Evolutionary conservation across 2,797 vertebrate species (phyloP).

Genomic region (Neomorphus geoffroyi): DNA sequence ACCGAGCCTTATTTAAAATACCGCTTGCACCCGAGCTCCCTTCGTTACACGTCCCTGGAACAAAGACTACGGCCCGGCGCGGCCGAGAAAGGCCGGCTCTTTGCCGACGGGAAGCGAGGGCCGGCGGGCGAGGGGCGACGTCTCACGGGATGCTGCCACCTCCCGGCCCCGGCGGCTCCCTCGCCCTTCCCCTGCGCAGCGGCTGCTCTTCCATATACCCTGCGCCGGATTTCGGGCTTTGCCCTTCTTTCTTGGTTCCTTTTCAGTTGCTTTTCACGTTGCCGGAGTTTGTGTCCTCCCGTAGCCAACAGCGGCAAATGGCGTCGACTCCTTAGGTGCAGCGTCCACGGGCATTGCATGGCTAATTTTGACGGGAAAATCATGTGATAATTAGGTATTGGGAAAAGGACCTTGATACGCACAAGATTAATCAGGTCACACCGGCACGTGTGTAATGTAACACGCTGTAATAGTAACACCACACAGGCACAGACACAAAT

Average conservation of each 20-base stretch:
- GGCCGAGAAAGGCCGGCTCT: background rate
- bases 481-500: background rate
- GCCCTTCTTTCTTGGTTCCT: background rate
- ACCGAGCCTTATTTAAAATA: accelerated
- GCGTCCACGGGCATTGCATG: accelerated
- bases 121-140: too few relatives aligned
- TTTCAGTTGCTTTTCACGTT: background rate
- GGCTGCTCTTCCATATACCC: background rate
- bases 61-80: accelerated
- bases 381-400: background rate
- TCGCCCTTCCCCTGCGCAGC: background rate
- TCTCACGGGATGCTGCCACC: too few relatives aligned
- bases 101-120: too few relatives aligned
- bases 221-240: accelerated
- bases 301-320: background rate
- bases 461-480: background rate
- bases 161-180: too few relatives aligned
- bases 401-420: background rate
- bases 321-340: background rate
- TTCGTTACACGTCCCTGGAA: background rate
- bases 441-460: background rate
- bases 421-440: background rate
- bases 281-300: background rate
- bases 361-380: background rate
- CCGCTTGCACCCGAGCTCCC: background rate